Evolutionary conservation across 1,140 invertebrate genomes (phyloP).

Genomic region (Eupristina koningsbergeri): DNA sequence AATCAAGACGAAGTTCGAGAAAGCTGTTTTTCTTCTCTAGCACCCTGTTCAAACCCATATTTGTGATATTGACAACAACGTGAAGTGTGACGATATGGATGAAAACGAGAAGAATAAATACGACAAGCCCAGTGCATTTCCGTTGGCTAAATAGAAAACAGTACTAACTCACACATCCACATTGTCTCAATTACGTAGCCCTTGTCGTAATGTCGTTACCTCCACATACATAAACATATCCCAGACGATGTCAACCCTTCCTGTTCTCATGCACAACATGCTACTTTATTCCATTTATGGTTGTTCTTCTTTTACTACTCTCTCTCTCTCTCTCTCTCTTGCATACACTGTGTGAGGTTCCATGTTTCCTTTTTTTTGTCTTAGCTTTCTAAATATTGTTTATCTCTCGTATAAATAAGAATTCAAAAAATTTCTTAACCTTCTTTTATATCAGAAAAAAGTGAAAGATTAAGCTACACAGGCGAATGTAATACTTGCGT

Average conservation of each 20-base stretch:
- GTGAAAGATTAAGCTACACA: background rate
- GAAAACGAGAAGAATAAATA: background rate
- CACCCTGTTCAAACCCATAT: background rate
- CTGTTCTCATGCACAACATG: background rate
- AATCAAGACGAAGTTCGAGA: conserved; percentile 2
- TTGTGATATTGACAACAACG: conserved; percentile 21
- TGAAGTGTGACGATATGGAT: background rate
- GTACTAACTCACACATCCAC: background rate
- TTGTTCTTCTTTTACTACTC: background rate
- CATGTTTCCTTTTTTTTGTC: background rate
- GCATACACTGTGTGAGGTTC: too few relatives aligned
- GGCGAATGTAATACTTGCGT: background rate
- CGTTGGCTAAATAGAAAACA: background rate
- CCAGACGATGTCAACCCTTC: background rate
- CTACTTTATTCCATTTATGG: background rate
- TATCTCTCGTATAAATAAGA: background rate
- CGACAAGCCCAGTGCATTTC: background rate
- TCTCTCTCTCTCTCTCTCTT: background rate
- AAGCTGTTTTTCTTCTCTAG: conserved; percentile 11
- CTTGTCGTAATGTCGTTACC: background rate
- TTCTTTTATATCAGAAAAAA: too few relatives aligned
- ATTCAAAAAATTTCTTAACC: too few relatives aligned
- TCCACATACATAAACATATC: background rate
- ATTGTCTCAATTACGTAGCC: background rate
- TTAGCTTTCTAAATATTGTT: background rate